Conservation (phyloP, 2,113 vertebrate species). For the Upupa epops region DNA sequence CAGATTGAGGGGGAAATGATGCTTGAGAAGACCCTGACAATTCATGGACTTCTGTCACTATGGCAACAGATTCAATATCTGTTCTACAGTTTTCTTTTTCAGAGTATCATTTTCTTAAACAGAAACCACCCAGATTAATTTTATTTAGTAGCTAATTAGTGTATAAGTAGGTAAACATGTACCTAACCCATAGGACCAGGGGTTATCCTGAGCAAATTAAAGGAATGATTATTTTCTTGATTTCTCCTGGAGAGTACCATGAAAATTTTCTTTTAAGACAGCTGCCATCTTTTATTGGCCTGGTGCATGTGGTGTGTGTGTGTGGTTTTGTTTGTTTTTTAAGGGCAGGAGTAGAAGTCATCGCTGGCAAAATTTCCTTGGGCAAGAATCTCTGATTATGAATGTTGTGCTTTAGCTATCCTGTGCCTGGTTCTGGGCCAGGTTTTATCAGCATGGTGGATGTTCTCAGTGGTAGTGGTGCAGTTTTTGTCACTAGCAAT, state of each 20-base stretch:
- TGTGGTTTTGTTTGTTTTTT: constrained; percentile 21
- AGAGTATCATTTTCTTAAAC: background rate
- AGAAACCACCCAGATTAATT: background rate
- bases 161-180: background rate
- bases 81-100: background rate
- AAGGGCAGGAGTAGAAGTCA: background rate
- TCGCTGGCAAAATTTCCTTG: constrained; percentile 37
- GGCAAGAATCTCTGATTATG: constrained; percentile 36
- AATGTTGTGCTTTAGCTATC: constrained; percentile 45
- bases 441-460: constrained; percentile 28
- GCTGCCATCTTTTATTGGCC: background rate
- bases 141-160: background rate
- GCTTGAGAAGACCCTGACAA: background rate
- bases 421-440: constrained; percentile 31
- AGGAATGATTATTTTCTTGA: background rate
- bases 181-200: background rate
- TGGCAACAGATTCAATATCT: background rate
- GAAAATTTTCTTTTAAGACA: constrained; percentile 7
- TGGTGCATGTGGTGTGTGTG: background rate
- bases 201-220: background rate
- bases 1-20: background rate
- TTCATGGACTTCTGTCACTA: background rate
- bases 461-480: background rate
- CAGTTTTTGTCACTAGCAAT: constrained; percentile 10
- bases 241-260: background rate